Conservation (phyloP, 2,888 invertebrate species). For the Acleris emargana region DNA sequence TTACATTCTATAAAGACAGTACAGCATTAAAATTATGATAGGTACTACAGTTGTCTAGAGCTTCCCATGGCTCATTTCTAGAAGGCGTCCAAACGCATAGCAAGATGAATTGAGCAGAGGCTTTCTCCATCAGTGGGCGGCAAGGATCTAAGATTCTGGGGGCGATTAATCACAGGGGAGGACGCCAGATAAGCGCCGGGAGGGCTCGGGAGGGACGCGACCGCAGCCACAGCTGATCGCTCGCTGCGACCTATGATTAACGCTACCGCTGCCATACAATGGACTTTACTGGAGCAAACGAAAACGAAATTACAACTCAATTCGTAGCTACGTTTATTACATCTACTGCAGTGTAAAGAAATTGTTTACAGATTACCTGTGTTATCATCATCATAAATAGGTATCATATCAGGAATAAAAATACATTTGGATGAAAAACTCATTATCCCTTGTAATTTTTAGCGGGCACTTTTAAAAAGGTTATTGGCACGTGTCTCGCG, state of each 20-base stretch:
- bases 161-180: constrained; percentile 72
- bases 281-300: constrained; percentile 30
- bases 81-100: constrained; percentile 43
- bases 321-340: constrained; percentile 1
- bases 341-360: background rate
- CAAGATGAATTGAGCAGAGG: constrained; percentile 48
- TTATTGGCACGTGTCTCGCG: too few species aligned
- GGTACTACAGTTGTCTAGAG: constrained; percentile 1
- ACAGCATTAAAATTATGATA: too few species aligned
- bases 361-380: background rate
- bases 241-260: constrained; percentile 46
- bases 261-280: constrained; percentile 45
- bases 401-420: too few species aligned
- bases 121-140: constrained; percentile 54
- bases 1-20: too few species aligned
- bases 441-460: background rate
- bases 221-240: constrained; percentile 55
- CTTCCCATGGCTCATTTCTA: constrained; percentile 19
- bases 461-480: constrained; percentile 10
- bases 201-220: constrained; percentile 43
- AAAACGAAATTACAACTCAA: constrained; percentile 19
- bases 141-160: constrained; percentile 62
- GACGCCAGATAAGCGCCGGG: constrained; percentile 62
- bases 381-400: background rate
- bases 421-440: background rate